phyloP scores from a whole-genome alignment of 2,113 vertebrate species.

The Odobenus rosmarus region DNA sequence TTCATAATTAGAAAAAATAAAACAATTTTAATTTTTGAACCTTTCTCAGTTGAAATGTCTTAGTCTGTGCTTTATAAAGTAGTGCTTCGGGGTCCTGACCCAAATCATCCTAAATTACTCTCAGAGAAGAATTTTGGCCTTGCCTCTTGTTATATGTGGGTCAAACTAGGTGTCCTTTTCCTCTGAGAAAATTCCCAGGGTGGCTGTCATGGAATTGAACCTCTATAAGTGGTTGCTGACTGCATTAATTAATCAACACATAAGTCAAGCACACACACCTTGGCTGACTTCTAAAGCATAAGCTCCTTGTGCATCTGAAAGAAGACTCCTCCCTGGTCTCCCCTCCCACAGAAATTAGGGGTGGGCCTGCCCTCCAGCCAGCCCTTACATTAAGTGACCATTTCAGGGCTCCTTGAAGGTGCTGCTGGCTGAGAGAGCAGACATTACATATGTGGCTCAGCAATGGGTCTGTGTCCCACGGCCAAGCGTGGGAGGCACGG shows the following conservation, averaged over 20 bases:
- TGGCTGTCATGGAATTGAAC: background rate
- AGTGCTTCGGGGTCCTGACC: background rate
- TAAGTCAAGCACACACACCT: background rate
- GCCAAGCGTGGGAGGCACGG: background rate
- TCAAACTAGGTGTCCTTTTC: background rate
- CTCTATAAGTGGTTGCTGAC: background rate
- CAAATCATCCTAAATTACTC: background rate
- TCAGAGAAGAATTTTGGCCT: background rate
- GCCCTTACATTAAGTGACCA: too few species aligned
- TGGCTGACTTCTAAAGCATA: background rate
- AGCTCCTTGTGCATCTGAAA: background rate
- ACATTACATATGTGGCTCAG: background rate
- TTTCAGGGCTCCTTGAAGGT: background rate
- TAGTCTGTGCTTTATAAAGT: background rate
- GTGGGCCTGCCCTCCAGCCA: background rate
- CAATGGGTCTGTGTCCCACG: rapidly evolving
- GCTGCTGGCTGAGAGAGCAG: too few species aligned
- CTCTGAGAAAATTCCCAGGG: background rate
- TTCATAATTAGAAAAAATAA: background rate
- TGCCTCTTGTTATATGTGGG: background rate
- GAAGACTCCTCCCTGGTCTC: background rate
- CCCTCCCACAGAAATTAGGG: background rate
- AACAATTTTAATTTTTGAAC: background rate
- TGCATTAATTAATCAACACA: background rate
- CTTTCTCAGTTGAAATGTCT: background rate